phyloP scores from a whole-genome alignment of 1,140 invertebrate genomes.

The Thaumatotibia leucotreta region DNA sequence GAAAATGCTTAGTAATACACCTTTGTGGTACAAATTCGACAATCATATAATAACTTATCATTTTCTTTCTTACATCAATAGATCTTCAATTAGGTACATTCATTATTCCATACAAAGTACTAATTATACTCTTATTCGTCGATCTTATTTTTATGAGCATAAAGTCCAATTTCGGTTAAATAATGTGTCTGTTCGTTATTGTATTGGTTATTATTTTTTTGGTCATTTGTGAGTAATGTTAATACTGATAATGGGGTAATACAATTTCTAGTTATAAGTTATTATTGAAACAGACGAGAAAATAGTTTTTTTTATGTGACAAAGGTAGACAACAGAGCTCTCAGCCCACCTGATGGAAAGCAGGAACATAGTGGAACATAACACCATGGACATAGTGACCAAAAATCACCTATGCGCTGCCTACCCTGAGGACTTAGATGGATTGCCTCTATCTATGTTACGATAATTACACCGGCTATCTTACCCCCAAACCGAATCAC shows the following conservation, averaged over 20 bases:
- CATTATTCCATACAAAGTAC: neutral
- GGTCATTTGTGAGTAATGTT: neutral
- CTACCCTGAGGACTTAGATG: no score
- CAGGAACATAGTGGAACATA: no score
- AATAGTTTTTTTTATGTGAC: no score
- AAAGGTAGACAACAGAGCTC: no score
- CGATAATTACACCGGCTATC: no score
- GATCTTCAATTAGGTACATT: neutral
- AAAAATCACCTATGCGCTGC: no score
- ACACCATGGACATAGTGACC: no score
- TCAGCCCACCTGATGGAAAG: no score
- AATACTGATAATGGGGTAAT: neutral
- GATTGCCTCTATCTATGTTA: no score
- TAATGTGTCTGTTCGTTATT: neutral
- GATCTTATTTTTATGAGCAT: no score
- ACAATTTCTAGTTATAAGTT: neutral
- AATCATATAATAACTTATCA: neutral
- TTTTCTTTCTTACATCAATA: neutral
- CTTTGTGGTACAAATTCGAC: neutral
- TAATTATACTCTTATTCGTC: neutral
- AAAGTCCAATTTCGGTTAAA: neutral
- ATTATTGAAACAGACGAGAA: neutral
- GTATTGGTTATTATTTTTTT: neutral
- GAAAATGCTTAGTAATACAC: neutral
- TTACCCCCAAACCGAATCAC: no score